Base-by-base conservation (phyloP, 2,888 invertebrate species). In the Pseudococcus viburni region DNA sequence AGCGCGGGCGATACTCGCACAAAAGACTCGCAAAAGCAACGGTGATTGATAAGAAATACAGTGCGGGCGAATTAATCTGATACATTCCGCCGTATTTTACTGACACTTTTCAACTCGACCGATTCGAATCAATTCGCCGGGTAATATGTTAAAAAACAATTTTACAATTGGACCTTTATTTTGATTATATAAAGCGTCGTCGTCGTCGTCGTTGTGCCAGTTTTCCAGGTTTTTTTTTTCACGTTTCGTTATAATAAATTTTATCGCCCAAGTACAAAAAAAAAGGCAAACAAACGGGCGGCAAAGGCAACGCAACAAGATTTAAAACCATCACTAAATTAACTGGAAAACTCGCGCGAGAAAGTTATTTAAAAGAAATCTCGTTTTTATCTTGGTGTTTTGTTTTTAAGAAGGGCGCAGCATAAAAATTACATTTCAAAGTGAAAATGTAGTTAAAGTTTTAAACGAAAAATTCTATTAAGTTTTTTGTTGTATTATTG, bases 321-420 rank as follows among this genome's bases (percentile, higher is more conserved):
- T 80, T 80, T 80, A 80, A 80, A 80, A 80, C 80, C 80, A 80
- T 80, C 80, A 80, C 80, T 80, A 46, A 80, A 80, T 80, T 80
- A 80, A 80, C 80, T 80, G 80, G 80, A 80, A 80, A 80, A 80
- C 80, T 80, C 80, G 80, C 80, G 39, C 80, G 42, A 22, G n/a
- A 42, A 80, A 80, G 80, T 80, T 80, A 80, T 80, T 80, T 80
- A 80, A 80, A 80, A 80, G 80, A 80, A 80, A 80, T 42, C 80
- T 80, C 80, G 80, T 80, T 80, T 80, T 80, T 80, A 80, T 80
- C 80, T 80, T 42, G 12, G 19, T 80, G 22, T 80, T 80, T 42
- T 80, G 22, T 42, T 39, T 42, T 39, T 15, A 42, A 39, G 59
- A 33, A 59, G n/a, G 42, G 80, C 80, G 46, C 80, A 42, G 80